phyloP scores from a whole-genome alignment of 2,797 vertebrate species.

The Acipenser ruthenus region DNA sequence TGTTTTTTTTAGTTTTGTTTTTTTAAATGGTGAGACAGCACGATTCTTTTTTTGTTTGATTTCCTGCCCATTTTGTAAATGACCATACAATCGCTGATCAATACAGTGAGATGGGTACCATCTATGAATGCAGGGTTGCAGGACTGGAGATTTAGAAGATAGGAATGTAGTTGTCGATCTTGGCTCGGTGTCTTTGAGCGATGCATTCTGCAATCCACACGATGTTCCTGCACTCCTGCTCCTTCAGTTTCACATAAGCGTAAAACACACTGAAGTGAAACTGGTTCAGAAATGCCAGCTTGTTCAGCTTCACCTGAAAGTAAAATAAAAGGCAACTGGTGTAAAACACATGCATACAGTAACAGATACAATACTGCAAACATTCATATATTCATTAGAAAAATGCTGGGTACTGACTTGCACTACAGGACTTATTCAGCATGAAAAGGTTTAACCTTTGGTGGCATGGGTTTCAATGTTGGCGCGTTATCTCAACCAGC shows the following conservation, averaged over 20 bases:
- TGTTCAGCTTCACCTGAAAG: slow-evolving; percentile 90
- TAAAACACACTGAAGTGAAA: slow-evolving; percentile 99
- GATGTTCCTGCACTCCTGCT: slow-evolving; percentile 96
- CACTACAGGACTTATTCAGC: no score
- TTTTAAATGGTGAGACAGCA: background rate
- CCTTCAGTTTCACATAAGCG: slow-evolving; percentile 96
- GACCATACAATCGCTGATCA: background rate
- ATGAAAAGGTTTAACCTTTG: no score
- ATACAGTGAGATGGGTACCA: background rate
- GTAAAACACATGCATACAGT: background rate
- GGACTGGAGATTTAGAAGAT: slow-evolving; percentile 71
- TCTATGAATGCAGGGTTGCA: background rate
- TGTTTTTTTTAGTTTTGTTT: background rate
- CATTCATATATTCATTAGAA: no score
- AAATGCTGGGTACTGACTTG: no score
- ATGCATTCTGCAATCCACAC: slow-evolving; percentile 98
- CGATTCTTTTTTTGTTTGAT: slow-evolving; percentile 1
- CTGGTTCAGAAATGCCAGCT: slow-evolving; percentile 95
- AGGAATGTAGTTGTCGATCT: slow-evolving; percentile 98
- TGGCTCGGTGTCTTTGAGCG: slow-evolving; percentile 92
- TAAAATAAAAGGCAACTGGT: background rate
- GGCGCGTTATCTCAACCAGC: no score
- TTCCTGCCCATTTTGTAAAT: background rate
- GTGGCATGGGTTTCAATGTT: background rate
- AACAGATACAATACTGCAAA: no score